These are phyloP conservation scores for Miltochrista miniata DNA, from an alignment of 2,888 invertebrate species.

Conservation along the genomic window DNA sequence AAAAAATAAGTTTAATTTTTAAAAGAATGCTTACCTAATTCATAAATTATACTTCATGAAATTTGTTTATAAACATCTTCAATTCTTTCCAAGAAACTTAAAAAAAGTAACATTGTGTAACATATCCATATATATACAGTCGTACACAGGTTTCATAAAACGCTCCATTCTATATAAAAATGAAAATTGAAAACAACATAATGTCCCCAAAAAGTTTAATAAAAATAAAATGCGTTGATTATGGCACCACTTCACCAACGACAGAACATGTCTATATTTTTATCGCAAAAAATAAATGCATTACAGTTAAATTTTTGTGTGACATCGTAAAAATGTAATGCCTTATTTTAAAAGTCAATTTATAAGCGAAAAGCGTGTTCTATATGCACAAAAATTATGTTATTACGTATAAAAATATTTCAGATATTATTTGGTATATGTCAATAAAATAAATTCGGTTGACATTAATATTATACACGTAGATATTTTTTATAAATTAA, in stretches of 20 bases:
- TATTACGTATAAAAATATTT: neutral
- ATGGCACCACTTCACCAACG: constrained; percentile 41
- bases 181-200: constrained; percentile 39
- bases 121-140: constrained; percentile 4
- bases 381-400: neutral
- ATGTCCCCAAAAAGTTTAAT: constrained; percentile 24
- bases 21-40: too few relatives aligned
- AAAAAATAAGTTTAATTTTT: too few relatives aligned
- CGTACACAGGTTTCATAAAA: too few relatives aligned
- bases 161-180: too few relatives aligned
- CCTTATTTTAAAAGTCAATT: constrained; percentile 28
- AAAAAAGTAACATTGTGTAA: neutral
- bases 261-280: constrained; percentile 59
- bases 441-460: neutral
- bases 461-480: neutral
- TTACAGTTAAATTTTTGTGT: constrained; percentile 45
- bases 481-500: too few relatives aligned
- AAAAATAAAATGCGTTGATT: constrained; percentile 47
- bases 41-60: too few relatives aligned
- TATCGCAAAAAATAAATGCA: constrained; percentile 43
- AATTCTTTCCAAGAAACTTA: too few relatives aligned
- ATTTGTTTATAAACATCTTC: too few relatives aligned
- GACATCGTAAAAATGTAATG: constrained; percentile 50
- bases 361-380: constrained; percentile 23
- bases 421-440: neutral